Evolutionary conservation across 2,113 vertebrate species (phyloP).

Genomic region (Sula dactylatra): DNA sequence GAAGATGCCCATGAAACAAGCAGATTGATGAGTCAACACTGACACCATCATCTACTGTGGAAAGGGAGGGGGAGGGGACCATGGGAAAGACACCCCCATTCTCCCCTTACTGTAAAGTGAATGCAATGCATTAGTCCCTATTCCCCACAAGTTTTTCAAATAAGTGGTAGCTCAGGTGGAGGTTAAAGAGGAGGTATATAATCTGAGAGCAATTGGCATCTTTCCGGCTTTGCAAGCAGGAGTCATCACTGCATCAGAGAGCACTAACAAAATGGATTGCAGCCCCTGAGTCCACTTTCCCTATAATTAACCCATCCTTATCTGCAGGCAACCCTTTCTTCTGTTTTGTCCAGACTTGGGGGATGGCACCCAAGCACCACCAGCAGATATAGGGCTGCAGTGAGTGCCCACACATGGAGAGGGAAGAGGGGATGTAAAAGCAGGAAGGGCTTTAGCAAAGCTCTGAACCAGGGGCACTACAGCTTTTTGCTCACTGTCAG

Average conservation of each 20-base stretch:
- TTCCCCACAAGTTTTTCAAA: background rate
- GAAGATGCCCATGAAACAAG: background rate
- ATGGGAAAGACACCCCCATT: background rate
- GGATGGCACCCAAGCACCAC: background rate
- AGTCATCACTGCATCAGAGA: background rate
- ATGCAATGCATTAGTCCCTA: background rate
- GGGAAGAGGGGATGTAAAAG: background rate
- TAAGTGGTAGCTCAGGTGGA: background rate
- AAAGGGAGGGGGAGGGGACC: background rate
- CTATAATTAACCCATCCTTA: background rate
- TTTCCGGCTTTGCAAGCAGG: background rate
- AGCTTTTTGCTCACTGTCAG: background rate
- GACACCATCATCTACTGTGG: background rate
- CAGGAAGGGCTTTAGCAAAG: background rate
- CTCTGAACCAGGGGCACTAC: background rate
- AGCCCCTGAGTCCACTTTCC: background rate
- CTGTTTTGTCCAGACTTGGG: background rate
- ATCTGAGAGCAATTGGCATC: background rate
- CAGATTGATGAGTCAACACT: background rate
- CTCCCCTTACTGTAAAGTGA: background rate
- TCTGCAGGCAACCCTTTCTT: background rate
- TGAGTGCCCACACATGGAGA: accelerated
- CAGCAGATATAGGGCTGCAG: background rate
- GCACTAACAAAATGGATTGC: background rate
- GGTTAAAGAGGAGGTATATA: background rate